Evolutionary conservation across 1,140 invertebrate species (phyloP), one percentile per base, ranked within the genome.

Genomic region (Stegodyphus mimosarum): DNA sequence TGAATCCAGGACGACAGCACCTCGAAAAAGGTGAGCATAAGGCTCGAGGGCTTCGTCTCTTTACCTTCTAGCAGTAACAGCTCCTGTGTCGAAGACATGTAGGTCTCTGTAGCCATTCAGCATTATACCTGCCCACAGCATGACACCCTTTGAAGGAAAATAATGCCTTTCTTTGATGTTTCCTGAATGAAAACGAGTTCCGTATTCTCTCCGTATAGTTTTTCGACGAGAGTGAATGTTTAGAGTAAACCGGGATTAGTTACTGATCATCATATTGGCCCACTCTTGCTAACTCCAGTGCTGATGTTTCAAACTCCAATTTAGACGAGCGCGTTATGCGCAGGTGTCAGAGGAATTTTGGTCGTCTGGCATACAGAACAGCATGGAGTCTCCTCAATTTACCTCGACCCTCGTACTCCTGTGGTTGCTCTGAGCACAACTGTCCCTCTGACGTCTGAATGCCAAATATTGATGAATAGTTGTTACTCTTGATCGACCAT

Each of bases 11-110:
- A 73, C 51, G 1, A 53, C 9, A 73, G 1, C 50, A 53, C n/a
- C 71, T 73, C 6, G 51, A 73, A 73, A 73, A 6, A 53, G 17
- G 50, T n/a, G 1, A 52, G 9, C 6, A 52, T 73, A 53, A 52
- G 50, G 50, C 50, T 73, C 6, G 48, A 71, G 69, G 6, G 48
- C 18, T 52, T 53, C 6, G 64, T 52, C 11, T 73, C 50, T 73
- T 1, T 73, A 73, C 50, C 71, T 73, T 73, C 9, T 73, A 73
- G 50, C 51, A 73, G 33, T n/a, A n/a, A 52, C 50, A 51, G 50
- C 0, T 10, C 9, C 71, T 17, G 33, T 7, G 7, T 50, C 7
- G 53, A 73, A 73, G 71, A 53, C 15, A 9, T n/a, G 7, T 1
- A 53, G 50, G 71, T 73, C 1, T 73, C 6, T 4, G 33, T 13